phyloP scores from a whole-genome alignment of 2,113 vertebrate species.

The Promerops cafer region DNA sequence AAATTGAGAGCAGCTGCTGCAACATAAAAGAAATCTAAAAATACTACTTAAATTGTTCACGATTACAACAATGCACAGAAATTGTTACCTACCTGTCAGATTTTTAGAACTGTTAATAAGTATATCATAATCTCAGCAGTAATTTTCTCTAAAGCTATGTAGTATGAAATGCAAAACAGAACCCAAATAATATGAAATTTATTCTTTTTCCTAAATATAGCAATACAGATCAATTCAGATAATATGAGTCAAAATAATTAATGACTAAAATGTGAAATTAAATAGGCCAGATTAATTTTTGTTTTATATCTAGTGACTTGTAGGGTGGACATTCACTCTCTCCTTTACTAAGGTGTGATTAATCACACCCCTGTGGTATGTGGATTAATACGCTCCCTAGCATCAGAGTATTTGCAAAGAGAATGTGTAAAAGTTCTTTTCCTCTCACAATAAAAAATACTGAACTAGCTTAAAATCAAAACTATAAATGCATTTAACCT shows the following conservation, averaged over 20 bases:
- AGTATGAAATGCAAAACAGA: not conserved
- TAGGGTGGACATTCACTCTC: not conserved
- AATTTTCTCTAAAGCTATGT: constrained; percentile 2
- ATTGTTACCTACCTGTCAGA: constrained; percentile 32
- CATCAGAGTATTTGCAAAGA: not conserved
- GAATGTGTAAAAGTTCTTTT: not conserved
- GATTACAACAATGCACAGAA: constrained; percentile 9
- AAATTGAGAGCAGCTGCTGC: constrained; percentile 46
- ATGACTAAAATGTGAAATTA: not conserved
- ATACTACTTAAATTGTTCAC: constrained; percentile 38
- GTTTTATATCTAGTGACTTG: not conserved
- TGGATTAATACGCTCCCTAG: not conserved
- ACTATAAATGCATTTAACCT: not conserved
- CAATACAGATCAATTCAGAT: not conserved
- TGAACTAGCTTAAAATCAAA: not conserved
- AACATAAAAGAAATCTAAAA: constrained; percentile 62
- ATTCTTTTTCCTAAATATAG: not conserved
- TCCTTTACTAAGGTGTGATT: not conserved
- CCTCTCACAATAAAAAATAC: not conserved
- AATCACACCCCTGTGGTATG: not conserved
- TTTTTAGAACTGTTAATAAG: constrained; percentile 1
- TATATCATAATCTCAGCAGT: constrained; percentile 16
- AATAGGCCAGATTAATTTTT: not conserved
- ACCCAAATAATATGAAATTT: not conserved
- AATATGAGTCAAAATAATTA: not conserved